Evolutionary conservation across 2,113 vertebrate species (phyloP).

Genomic region (Haemorhous mexicanus): DNA sequence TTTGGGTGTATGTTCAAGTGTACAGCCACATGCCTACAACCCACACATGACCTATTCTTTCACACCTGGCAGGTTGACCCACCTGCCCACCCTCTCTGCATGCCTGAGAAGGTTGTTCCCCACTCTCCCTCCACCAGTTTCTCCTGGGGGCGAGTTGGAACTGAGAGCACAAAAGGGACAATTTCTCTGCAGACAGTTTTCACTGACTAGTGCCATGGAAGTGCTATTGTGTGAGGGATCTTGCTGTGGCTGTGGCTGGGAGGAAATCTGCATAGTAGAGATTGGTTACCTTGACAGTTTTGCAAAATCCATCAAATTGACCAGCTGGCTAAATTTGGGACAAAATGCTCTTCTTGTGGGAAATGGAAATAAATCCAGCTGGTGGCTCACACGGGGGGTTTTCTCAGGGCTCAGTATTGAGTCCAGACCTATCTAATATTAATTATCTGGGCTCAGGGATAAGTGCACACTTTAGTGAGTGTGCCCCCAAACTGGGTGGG

Average conservation of each 20-base stretch:
- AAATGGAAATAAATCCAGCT: neutral
- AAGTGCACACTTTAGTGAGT: neutral
- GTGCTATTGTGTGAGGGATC: fast-evolving
- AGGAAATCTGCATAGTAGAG: neutral
- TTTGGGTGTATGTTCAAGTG: neutral
- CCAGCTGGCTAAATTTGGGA: neutral
- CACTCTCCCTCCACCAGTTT: neutral
- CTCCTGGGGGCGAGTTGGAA: neutral
- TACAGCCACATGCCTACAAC: fast-evolving
- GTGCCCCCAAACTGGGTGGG: fast-evolving
- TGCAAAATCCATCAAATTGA: neutral
- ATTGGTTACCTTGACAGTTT: neutral
- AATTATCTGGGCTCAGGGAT: neutral
- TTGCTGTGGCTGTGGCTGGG: neutral
- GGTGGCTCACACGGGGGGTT: neutral
- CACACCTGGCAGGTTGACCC: neutral
- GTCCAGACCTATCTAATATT: neutral
- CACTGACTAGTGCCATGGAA: neutral
- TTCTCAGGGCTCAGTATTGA: neutral
- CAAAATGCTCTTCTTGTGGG: neutral
- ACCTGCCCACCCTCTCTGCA: neutral
- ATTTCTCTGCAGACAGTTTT: neutral
- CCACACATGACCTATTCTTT: neutral
- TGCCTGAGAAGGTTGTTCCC: neutral
- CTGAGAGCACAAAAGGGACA: neutral